Evolutionary conservation across 1,140 invertebrate genomes (phyloP), one percentile per base, ranked within the genome.

Genomic region (Drosophila mojavensis): DNA sequence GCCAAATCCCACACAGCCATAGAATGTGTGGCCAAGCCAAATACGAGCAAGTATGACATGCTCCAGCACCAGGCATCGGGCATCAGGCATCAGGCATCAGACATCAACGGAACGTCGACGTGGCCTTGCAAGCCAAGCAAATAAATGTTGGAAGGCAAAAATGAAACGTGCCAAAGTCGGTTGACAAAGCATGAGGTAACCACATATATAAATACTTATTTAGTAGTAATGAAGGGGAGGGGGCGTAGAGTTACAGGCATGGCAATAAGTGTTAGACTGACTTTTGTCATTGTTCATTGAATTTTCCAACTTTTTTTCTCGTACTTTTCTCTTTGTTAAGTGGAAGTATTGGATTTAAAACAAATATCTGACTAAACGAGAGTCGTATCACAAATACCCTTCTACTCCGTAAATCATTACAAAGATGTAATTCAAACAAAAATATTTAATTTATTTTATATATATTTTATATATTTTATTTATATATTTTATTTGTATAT

Each of bases 131-230:
- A 78, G 74, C 65, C 74, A 74, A 78, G 78, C 71, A 84, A 85
- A 86, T 81, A 84, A 85, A 84, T 81, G 78, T 84, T 78, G 61
- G 70, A 76, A 64, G 69, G 81, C 81, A 81, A 66, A 66, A 84
- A 78, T 81, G 78, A 76, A 75, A 84, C 82, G 82, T 84, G 81
- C 74, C 81, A 70, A 81, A 81, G 48, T 72, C 69, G 71, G 60
- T 80, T 68, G 45, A 69, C 59, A 75, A 68, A 66, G 62, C 47
- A 51, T 65, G 36, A 50, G 62, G 45, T 15, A 56, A 48, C 63
- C 63, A 65, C 51, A 65, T 10, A 41, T 39, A 63, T 39, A 48
- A 70, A 63, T 41, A 63, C 50, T 48, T 55, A 47, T 62, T 69
- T 69, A 36, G 39, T 47, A 48, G 28, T 47, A 55, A 63, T 48